Evolutionary conservation across 2,113 vertebrate species (phyloP).

Genomic region (Pionites leucogaster): DNA sequence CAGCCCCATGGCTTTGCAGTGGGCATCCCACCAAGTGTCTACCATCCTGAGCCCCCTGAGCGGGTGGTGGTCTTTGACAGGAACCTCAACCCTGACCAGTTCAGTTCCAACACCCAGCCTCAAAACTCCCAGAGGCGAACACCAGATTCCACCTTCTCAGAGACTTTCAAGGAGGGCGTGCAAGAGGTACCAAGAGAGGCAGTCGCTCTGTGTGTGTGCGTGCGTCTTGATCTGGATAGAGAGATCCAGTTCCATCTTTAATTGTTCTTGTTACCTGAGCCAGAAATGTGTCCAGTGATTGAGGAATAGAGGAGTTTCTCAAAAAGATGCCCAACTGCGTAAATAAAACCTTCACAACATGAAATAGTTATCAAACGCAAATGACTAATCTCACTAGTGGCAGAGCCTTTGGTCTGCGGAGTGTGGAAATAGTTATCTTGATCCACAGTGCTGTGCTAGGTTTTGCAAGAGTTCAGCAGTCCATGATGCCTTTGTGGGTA

Average conservation of each 20-base stretch:
- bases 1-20: slow-evolving; percentile 85
- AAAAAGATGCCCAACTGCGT: slow-evolving; percentile 42
- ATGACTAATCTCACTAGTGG: slow-evolving; percentile 40
- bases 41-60: slow-evolving; percentile 82
- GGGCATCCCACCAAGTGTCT: slow-evolving; percentile 79
- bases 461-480: slow-evolving; percentile 2
- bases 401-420: slow-evolving; percentile 12
- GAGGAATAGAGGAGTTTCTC: slow-evolving; percentile 54
- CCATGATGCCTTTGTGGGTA: background rate
- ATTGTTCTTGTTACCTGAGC: slow-evolving; percentile 19
- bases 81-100: slow-evolving; percentile 85
- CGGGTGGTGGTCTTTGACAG: slow-evolving; percentile 85
- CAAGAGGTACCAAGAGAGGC: slow-evolving; percentile 83
- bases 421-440: background rate
- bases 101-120: slow-evolving; percentile 78
- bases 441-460: background rate
- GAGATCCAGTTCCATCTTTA: slow-evolving; percentile 29
- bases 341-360: slow-evolving; percentile 55
- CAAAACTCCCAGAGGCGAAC: slow-evolving; percentile 87
- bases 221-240: background rate
- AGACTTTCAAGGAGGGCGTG: slow-evolving; percentile 91
- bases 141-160: slow-evolving; percentile 94
- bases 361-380: slow-evolving; percentile 48
- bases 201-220: background rate
- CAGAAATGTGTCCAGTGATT: slow-evolving; percentile 53